Evolutionary conservation across 2,113 vertebrate genomes (phyloP).

Genomic region (Xiphophorus maculatus): DNA sequence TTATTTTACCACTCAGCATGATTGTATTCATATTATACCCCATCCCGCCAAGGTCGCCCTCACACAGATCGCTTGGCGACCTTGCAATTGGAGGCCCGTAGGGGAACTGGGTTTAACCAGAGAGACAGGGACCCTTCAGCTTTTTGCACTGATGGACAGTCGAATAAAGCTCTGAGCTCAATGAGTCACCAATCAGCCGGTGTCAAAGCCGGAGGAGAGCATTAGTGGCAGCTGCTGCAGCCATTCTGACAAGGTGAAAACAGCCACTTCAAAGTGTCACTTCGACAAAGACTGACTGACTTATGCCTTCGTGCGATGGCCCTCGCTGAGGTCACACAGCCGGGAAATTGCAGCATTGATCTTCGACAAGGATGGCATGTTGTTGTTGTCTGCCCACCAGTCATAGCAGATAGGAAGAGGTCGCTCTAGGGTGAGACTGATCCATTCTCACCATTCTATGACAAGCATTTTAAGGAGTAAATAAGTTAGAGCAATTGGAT

Average conservation of each 20-base stretch:
- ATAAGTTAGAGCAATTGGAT: no score
- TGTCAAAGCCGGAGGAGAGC: conserved; percentile 41
- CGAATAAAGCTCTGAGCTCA: conserved; percentile 56
- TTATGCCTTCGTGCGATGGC: not conserved
- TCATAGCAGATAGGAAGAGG: conserved; percentile 40
- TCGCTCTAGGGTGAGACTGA: not conserved
- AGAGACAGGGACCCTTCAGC: conserved; percentile 57
- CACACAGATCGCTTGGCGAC: conserved; percentile 52
- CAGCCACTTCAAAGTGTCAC: conserved; percentile 17
- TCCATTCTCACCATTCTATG: not conserved
- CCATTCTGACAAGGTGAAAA: conserved; percentile 26
- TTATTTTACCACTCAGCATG: conserved; percentile 79
- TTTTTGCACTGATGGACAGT: conserved; percentile 65
- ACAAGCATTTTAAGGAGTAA: not conserved
- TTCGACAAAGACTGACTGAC: conserved; percentile 38
- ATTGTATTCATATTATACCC: conserved; percentile 80
- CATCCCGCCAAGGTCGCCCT: conserved; percentile 68
- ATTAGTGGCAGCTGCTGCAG: conserved; percentile 1
- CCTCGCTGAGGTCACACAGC: conserved; percentile 35
- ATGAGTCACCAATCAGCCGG: conserved; percentile 66
- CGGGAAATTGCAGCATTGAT: conserved; percentile 45
- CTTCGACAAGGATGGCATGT: conserved; percentile 25
- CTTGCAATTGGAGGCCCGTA: conserved; percentile 49
- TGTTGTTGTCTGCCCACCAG: conserved; percentile 31
- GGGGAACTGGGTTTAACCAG: conserved; percentile 40